Conservation (phyloP, 2,888 invertebrate genomes). For the Lasioglossum calceatum region DNA sequence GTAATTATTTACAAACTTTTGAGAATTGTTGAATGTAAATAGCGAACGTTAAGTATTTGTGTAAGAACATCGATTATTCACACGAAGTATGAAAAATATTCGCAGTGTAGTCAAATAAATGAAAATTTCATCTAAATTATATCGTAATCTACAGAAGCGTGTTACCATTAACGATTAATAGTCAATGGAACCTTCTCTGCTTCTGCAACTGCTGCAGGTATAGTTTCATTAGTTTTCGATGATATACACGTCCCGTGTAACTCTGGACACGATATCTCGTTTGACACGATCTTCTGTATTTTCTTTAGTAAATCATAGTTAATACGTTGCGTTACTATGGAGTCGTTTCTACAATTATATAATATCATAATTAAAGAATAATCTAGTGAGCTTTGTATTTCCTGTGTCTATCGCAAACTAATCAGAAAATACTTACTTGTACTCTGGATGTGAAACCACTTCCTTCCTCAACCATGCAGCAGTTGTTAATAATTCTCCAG, state of each 20-base stretch:
- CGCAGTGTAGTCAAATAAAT: slow-evolving; percentile 53
- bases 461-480: slow-evolving; percentile 98
- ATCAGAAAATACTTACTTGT: slow-evolving; percentile 88
- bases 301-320: slow-evolving; percentile 95
- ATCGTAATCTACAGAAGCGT: slow-evolving; percentile 30
- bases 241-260: slow-evolving; percentile 90
- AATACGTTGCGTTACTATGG: slow-evolving; percentile 93
- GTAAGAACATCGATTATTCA: slow-evolving; percentile 29
- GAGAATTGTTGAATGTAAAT: slow-evolving; percentile 25
- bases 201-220: slow-evolving; percentile 91
- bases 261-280: slow-evolving; percentile 89
- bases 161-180: slow-evolving; percentile 51
- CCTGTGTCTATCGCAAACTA: background rate
- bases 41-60: slow-evolving; percentile 34
- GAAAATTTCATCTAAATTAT: slow-evolving; percentile 49
- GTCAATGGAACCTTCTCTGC: slow-evolving; percentile 80
- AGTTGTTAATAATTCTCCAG: slow-evolving; percentile 96
- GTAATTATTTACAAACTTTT: slow-evolving; percentile 44
- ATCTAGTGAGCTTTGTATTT: background rate
- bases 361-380: slow-evolving; percentile 57
- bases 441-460: slow-evolving; percentile 94
- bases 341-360: slow-evolving; percentile 90
- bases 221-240: slow-evolving; percentile 93
- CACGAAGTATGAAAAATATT: slow-evolving; percentile 53
- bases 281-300: slow-evolving; percentile 90